Evolutionary conservation across 2,888 invertebrate species (phyloP), one percentile per base, ranked within the genome.

Genomic region (Camptogramma bilineatum): DNA sequence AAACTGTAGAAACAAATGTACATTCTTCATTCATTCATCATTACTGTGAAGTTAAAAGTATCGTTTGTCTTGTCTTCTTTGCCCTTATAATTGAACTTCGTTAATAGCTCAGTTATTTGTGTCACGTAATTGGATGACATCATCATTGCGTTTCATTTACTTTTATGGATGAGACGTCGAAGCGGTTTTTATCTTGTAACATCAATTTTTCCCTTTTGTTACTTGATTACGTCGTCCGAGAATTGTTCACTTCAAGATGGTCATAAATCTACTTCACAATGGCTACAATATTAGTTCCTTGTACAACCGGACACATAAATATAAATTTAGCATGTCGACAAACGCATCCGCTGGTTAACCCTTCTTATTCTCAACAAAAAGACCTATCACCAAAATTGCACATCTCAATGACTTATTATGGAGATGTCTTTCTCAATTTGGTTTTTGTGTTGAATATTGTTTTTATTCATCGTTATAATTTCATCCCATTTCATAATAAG

Each of bases 301-400:
- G 47, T 39, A 39, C 39, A 31, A 70, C 86, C 86, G 90, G 88
- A 90, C 81, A 81, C 86, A 90, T 90, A 90, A 90, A 89, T 88
- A 84, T 81, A 78, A 83, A 89, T 88, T 90, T 89, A 90, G 87
- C 86, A 79, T 81, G 73, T 73, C 77, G 80, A 78, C 81, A 79
- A 78, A 66, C 72, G 77, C 82, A 79, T 88, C 87, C 87, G 86
- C 74, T 68, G 68, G 67, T 66, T 62, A 16, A 56, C 70, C 57
- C 39, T 55, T 44, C 53, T 59, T 61, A 58, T 64, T 63, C 52
- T 58, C 56, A 53, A 52, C 57, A 34, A 18, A 42, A 53, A 56
- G 46, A 17, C 44, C 8, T 17, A 56, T 59, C 62, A n/a, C 52
- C 39, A 57, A 54, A 68, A 54, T 50, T 48, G 34, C 39, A 19